Evolutionary conservation across 2,113 vertebrate species (phyloP).

Genomic region (Fregata magnificens): DNA sequence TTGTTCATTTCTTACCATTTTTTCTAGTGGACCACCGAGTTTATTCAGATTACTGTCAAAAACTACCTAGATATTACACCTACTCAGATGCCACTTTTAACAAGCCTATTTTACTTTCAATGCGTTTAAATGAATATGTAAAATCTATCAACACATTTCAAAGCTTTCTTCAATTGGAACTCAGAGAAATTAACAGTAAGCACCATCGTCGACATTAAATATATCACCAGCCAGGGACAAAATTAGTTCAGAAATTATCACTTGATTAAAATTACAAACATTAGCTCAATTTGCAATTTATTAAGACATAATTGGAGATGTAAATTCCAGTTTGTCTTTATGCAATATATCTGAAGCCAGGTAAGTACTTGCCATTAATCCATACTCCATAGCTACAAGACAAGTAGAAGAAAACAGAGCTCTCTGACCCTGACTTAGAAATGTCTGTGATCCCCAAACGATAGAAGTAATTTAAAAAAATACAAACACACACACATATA

Average conservation of each 20-base stretch:
- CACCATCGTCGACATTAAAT: not conserved
- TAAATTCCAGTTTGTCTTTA: not conserved
- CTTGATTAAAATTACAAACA: constrained; percentile 50
- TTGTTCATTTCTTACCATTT: not conserved
- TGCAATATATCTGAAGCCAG: not conserved
- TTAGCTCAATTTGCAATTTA: not conserved
- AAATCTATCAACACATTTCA: constrained; percentile 21
- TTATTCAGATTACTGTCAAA: not conserved
- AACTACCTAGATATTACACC: not conserved
- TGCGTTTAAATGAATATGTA: not conserved
- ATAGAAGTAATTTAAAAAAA: not conserved
- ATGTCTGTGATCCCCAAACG: not conserved
- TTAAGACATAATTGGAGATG: not conserved
- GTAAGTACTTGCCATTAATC: not conserved
- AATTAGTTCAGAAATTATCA: constrained; percentile 29
- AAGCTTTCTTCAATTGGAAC: not conserved
- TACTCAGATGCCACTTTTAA: not conserved
- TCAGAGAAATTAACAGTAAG: not conserved
- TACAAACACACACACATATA: rapidly evolving
- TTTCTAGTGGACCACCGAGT: not conserved
- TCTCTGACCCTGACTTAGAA: not conserved
- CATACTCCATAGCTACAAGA: not conserved
- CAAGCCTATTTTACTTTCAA: not conserved
- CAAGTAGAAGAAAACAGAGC: not conserved
- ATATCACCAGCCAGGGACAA: not conserved